Conservation (phyloP, 2,888 invertebrate species). For the Habroteleia sp. region DNA sequence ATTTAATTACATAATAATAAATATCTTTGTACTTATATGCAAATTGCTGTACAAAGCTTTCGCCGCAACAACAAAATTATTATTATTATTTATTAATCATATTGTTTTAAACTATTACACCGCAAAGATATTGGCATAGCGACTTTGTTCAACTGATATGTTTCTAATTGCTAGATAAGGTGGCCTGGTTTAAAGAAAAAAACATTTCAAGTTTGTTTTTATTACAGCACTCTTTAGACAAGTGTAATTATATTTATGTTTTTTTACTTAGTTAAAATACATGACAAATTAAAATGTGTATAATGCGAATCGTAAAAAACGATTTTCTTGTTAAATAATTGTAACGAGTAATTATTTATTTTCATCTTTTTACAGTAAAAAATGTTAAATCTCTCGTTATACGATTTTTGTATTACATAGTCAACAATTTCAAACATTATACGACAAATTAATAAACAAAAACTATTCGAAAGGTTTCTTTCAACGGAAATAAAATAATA, state of each 20-base stretch:
- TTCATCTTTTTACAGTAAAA: not conserved
- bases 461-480: no score
- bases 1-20: no score
- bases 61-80: no score
- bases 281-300: constrained; percentile 18
- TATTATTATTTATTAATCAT: no score
- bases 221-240: constrained; percentile 11
- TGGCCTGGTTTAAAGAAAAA: constrained; percentile 52
- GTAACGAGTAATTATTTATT: constrained; percentile 4
- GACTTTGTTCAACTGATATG: constrained; percentile 33
- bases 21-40: no score
- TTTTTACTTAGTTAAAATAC: constrained; percentile 14
- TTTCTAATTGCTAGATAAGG: constrained; percentile 57
- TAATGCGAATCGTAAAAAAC: constrained; percentile 7
- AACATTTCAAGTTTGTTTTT: constrained; percentile 35
- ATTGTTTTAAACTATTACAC: constrained; percentile 9
- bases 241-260: constrained; percentile 20
- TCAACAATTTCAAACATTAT: no score
- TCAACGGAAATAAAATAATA: no score
- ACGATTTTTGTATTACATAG: no score
- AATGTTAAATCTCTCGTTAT: no score
- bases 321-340: constrained; percentile 15
- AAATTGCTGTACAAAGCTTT: no score
- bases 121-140: constrained; percentile 15
- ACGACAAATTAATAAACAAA: no score